Percentiles rank a stretch among this genome's conserved stretches.
These are phyloP conservation scores for Bombycilla garrulus DNA, from an alignment of 2,113 vertebrate genomes.

Conservation along the genomic window DNA sequence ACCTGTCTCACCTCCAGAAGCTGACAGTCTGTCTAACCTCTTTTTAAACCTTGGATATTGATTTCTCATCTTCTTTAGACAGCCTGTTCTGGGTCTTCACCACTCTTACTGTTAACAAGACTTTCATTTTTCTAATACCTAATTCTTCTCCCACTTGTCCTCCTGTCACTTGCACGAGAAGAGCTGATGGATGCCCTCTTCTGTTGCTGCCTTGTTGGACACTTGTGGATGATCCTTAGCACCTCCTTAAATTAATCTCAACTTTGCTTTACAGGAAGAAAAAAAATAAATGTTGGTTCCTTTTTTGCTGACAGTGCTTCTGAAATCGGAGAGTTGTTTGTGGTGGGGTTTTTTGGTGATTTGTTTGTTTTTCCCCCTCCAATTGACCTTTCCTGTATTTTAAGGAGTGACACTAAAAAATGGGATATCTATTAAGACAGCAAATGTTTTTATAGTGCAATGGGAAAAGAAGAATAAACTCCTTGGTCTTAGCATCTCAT, in stretches of 20 bases:
- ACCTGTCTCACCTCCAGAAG: conserved; percentile 17
- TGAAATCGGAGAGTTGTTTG: neutral
- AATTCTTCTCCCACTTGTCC: neutral
- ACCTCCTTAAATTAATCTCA: neutral
- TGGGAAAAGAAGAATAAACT: neutral
- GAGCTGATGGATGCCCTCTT: neutral
- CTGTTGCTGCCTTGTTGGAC: neutral
- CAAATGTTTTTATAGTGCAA: neutral
- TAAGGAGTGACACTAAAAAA: neutral
- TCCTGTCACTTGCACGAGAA: neutral
- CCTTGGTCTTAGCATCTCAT: neutral
- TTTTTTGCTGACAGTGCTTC: neutral
- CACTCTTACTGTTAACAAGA: conserved; percentile 15
- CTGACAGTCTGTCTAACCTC: conserved; percentile 39
- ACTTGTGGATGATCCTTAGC: neutral
- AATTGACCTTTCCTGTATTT: neutral
- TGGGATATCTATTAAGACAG: neutral
- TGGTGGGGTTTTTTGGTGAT: neutral
- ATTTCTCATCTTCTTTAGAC: conserved; percentile 56
- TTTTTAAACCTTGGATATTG: conserved; percentile 37
- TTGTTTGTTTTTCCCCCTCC: neutral
- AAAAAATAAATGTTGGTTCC: neutral
- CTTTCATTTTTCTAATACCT: conserved; percentile 51
- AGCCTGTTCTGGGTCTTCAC: conserved; percentile 21
- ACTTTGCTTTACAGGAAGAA: neutral